Percentiles rank a stretch among this genome's conserved stretches.
Conservation (phyloP, 2,113 vertebrate species). For the Podiceps cristatus region DNA sequence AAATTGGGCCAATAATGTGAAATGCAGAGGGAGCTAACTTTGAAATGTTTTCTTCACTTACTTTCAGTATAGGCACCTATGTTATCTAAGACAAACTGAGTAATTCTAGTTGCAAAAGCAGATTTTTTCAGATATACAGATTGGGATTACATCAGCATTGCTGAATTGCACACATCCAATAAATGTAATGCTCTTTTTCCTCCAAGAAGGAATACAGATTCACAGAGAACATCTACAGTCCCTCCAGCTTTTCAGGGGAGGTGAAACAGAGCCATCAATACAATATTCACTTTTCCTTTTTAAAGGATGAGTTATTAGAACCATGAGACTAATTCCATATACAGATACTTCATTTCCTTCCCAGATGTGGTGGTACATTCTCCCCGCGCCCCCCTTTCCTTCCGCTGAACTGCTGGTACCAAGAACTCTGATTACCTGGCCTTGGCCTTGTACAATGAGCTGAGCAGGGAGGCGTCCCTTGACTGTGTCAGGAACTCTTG, state of each 20-base stretch:
- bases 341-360: neutral
- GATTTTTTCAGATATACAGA: neutral
- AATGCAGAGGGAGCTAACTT: slow-evolving; percentile 9
- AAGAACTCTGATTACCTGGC: too few species aligned
- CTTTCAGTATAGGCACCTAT: neutral
- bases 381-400: too few species aligned
- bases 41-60: slow-evolving; percentile 14
- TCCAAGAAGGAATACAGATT: neutral
- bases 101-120: neutral
- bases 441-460: too few species aligned
- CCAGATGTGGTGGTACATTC: too few species aligned
- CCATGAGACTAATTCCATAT: neutral
- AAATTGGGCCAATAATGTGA: slow-evolving; percentile 27
- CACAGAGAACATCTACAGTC: neutral
- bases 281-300: neutral
- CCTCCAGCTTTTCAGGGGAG: neutral
- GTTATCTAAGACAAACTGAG: neutral
- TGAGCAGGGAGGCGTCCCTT: too few species aligned
- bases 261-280: neutral
- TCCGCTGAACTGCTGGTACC: too few species aligned
- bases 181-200: neutral
- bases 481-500: too few species aligned
- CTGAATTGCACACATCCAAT: neutral
- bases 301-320: neutral
- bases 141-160: accelerated